Percentiles rank a stretch among this genome's conserved stretches.
These are phyloP conservation scores for Ceraclea dissimilis DNA, from an alignment of 2,888 invertebrate genomes.

Conservation along the genomic window DNA sequence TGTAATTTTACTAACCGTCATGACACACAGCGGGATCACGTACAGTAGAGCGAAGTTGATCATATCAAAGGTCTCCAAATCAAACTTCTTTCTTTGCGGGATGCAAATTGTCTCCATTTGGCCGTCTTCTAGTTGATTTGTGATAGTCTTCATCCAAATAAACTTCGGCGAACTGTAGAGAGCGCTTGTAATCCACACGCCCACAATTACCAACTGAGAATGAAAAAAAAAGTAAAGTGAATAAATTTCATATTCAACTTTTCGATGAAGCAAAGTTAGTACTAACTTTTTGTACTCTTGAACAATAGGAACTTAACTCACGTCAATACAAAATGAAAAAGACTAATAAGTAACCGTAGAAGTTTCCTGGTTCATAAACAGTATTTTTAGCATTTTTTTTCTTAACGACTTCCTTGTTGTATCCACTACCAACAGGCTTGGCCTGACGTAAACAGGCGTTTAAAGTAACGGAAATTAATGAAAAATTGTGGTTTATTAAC, in stretches of 20 bases:
- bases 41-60: conserved; percentile 79
- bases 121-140: conserved; percentile 51
- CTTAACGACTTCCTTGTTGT: no score
- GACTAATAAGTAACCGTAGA: neutral
- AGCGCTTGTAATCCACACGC: conserved; percentile 78
- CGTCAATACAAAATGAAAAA: neutral
- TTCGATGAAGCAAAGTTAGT: no score
- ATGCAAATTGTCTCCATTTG: conserved; percentile 65
- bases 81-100: conserved; percentile 66
- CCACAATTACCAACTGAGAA: conserved; percentile 62
- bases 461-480: no score
- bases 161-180: conserved; percentile 78
- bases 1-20: conserved; percentile 59
- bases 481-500: no score
- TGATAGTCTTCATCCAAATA: conserved; percentile 72
- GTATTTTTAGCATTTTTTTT: no score
- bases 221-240: conserved; percentile 12
- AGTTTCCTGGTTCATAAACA: no score
- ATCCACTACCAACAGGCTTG: no score
- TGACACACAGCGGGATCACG: conserved; percentile 70
- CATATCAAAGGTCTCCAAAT: conserved; percentile 70
- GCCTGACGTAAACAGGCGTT: no score
- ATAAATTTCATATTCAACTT: no score
- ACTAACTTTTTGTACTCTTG: no score
- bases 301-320: no score